Percentiles rank a stretch among this genome's conserved stretches.
Conservation (phyloP, 2,888 invertebrate species). For the Scaptomyza cyrtandrae region DNA sequence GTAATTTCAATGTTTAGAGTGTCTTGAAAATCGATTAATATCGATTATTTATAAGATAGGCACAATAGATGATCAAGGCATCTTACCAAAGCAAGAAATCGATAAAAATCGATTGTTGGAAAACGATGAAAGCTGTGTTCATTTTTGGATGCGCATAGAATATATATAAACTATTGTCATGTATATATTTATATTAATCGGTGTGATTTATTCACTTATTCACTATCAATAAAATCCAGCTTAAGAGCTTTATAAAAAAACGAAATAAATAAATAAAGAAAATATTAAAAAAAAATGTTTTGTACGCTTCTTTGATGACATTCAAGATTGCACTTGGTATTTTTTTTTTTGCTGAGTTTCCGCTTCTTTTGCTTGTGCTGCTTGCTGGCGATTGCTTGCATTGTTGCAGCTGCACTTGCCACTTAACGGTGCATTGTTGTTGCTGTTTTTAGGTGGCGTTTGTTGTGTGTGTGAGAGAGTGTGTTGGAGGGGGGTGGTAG, state of each 20-base stretch:
- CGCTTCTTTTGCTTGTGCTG: conserved; percentile 13
- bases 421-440: conserved; percentile 47
- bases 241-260: too few relatives aligned
- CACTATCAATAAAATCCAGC: too few relatives aligned
- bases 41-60: not conserved
- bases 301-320: not conserved
- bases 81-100: not conserved
- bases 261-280: not conserved
- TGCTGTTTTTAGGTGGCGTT: not conserved
- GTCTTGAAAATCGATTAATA: not conserved
- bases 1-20: too few relatives aligned
- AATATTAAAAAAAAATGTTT: too few relatives aligned
- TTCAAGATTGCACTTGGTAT: conserved; percentile 8
- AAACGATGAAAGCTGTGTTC: too few relatives aligned
- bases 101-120: not conserved
- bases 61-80: too few relatives aligned
- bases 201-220: too few relatives aligned
- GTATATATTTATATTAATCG: too few relatives aligned
- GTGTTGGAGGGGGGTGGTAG: not conserved
- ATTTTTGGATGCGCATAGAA: too few relatives aligned
- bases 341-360: conserved; percentile 3
- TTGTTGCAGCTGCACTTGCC: conserved; percentile 38
- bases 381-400: conserved; percentile 19
- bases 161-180: too few relatives aligned
- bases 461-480: too few relatives aligned